Evolutionary conservation across 1,140 invertebrate genomes (phyloP).

Genomic region (Bombyx mandarina): DNA sequence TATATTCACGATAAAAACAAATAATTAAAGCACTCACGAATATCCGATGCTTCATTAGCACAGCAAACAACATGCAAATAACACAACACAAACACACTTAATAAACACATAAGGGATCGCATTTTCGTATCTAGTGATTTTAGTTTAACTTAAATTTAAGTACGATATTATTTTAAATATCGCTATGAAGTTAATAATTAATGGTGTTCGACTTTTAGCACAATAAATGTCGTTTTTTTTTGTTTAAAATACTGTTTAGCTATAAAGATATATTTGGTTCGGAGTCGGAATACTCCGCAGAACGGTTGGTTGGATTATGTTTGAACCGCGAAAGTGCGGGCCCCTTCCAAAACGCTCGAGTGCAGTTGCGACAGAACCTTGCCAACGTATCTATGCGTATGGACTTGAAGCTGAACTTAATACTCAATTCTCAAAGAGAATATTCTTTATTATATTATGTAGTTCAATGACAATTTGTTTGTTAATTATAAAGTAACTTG

Average conservation of each 20-base stretch:
- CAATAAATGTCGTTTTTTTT: neutral
- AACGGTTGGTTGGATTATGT: neutral
- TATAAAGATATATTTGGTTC: neutral
- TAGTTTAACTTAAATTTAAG: no score
- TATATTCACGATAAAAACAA: no score
- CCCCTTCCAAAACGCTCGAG: constrained; percentile 10
- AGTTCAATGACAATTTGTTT: no score
- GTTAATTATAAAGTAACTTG: no score
- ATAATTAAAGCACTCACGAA: no score
- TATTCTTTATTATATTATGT: no score
- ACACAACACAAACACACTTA: constrained; percentile 31
- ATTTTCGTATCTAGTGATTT: constrained; percentile 14
- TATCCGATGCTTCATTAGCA: constrained; percentile 18
- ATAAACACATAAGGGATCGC: constrained; percentile 18
- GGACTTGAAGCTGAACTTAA: no score
- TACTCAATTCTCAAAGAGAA: no score
- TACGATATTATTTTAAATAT: no score
- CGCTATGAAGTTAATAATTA: no score
- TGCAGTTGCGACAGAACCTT: constrained; percentile 11
- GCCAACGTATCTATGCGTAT: no score
- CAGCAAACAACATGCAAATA: constrained; percentile 25
- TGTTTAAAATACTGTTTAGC: neutral
- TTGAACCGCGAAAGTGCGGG: constrained; percentile 14
- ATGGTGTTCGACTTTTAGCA: no score
- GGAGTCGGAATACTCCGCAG: neutral